Evolutionary conservation across 1,140 invertebrate species (phyloP).

Genomic region (Drosophila setifemur): DNA sequence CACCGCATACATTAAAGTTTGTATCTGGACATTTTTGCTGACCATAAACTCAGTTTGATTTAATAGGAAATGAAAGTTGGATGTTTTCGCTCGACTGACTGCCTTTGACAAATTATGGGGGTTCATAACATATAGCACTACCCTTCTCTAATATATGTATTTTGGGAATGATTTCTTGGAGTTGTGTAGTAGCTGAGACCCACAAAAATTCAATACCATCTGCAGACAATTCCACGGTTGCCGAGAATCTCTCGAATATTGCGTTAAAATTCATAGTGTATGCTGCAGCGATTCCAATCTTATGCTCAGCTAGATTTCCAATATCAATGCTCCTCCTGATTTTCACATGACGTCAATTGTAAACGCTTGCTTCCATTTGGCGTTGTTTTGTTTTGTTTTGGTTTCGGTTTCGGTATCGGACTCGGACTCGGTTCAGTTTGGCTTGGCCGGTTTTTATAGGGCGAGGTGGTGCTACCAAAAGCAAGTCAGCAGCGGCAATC

Average conservation of each 20-base stretch:
- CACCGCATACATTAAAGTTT: slow-evolving; percentile 8
- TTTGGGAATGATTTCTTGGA: not conserved
- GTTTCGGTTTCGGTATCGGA: no score
- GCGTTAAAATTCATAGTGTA: slow-evolving; percentile 25
- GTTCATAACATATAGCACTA: not conserved
- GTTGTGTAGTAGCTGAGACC: not conserved
- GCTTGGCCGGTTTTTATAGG: slow-evolving; percentile 45
- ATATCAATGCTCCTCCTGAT: slow-evolving; percentile 16
- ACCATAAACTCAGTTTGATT: slow-evolving; percentile 18
- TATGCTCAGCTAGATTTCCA: slow-evolving; percentile 18
- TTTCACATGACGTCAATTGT: slow-evolving; percentile 39
- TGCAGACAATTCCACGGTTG: not conserved
- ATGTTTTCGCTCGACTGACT: slow-evolving; percentile 15
- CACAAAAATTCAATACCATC: not conserved
- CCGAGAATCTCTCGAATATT: not conserved
- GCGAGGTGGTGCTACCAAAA: slow-evolving; percentile 50
- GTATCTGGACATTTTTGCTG: not conserved
- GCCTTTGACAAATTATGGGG: slow-evolving; percentile 27
- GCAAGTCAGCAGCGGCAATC: slow-evolving; percentile 19
- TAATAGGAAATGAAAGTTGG: slow-evolving; percentile 31
- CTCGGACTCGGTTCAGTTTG: no score
- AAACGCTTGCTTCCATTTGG: slow-evolving; percentile 14
- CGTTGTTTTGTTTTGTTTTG: slow-evolving; percentile 42
- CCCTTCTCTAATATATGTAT: not conserved
- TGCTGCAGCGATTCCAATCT: slow-evolving; percentile 28